Evolutionary conservation across 2,797 vertebrate genomes (phyloP).

Genomic region (Rousettus madagascariensis): DNA sequence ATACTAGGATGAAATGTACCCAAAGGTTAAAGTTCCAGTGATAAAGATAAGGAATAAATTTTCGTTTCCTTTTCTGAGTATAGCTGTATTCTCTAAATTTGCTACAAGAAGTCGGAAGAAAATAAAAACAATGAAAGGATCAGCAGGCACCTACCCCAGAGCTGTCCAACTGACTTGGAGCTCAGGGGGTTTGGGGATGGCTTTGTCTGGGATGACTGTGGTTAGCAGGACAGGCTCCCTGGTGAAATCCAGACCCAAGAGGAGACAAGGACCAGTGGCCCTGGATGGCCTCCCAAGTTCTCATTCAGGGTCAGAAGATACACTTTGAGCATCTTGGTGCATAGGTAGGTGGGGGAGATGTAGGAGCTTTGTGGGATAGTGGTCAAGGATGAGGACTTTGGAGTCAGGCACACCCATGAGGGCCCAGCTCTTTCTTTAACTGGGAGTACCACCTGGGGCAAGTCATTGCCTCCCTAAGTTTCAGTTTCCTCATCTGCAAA

Average conservation of each 20-base stretch:
- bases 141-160: background rate
- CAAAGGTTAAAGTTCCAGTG: background rate
- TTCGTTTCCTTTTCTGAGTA: background rate
- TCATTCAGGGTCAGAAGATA: background rate
- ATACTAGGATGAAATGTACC: background rate
- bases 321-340: background rate
- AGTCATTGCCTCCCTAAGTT: background rate
- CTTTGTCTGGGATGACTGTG: background rate
- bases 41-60: background rate
- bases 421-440: background rate
- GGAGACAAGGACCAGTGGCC: background rate
- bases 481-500: background rate
- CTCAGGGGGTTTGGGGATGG: accelerated
- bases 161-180: background rate
- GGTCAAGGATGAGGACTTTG: background rate
- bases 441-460: too few relatives aligned
- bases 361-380: background rate
- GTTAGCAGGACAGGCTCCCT: background rate
- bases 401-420: background rate
- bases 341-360: background rate
- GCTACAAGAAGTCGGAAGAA: background rate
- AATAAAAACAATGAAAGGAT: background rate
- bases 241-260: background rate
- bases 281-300: background rate
- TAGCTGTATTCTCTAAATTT: background rate